A percentile compares a stretch with the other conserved stretches of the same genome.
These are phyloP conservation scores for Eupristina koningsbergeri DNA, from an alignment of 1,140 invertebrate species.

Conservation along the genomic window DNA sequence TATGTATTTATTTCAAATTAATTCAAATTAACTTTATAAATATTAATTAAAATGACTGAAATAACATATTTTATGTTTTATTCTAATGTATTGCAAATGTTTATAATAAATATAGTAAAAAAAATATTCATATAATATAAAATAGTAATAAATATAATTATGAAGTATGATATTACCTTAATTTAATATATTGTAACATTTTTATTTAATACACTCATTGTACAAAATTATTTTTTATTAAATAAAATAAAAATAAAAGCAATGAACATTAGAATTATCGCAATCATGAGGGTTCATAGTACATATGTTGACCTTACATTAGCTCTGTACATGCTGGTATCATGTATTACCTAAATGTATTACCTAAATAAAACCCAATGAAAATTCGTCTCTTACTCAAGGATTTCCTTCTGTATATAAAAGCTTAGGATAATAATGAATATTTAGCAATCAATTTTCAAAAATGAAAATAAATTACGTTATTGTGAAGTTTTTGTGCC, in stretches of 20 bases:
- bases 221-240: not conserved
- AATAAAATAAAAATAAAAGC: not conserved
- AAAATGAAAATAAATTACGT: not conserved
- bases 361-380: not conserved
- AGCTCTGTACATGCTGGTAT: not conserved
- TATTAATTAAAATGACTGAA: no score
- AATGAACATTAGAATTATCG: not conserved
- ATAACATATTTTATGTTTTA: no score
- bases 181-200: no score
- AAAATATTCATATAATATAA: no score
- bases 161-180: no score
- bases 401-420: slow-evolving; percentile 8
- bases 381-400: not conserved
- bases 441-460: not conserved
- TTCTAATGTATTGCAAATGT: no score
- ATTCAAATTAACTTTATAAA: no score
- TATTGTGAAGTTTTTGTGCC: not conserved
- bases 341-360: no score
- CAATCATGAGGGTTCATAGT: slow-evolving; percentile 10
- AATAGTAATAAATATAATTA: no score
- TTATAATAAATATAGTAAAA: no score
- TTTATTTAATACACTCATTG: no score
- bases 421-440: not conserved
- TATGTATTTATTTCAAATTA: no score
- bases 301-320: not conserved